These are phyloP conservation scores for Bombycilla garrulus DNA, from an alignment of 2,113 vertebrate genomes.

Conservation along the genomic window DNA sequence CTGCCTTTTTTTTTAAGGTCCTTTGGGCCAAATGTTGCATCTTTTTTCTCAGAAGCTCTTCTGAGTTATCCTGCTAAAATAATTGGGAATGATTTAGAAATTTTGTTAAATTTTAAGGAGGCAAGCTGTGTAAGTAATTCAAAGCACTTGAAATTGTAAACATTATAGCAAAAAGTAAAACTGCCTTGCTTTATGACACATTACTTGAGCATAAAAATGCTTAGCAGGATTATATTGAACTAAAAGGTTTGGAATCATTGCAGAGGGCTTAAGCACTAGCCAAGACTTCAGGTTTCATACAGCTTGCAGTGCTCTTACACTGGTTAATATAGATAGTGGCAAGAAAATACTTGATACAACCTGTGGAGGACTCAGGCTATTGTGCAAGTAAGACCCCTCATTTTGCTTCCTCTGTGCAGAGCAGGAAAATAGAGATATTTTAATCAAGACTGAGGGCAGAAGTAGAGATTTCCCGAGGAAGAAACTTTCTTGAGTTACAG, in stretches of 20 bases:
- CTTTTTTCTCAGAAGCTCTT: neutral
- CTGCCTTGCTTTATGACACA: neutral
- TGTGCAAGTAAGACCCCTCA: neutral
- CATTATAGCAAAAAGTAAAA: neutral
- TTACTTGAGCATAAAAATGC: neutral
- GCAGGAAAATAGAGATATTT: neutral
- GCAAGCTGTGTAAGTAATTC: neutral
- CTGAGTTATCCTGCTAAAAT: neutral
- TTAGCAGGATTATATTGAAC: neutral
- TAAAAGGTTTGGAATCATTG: neutral
- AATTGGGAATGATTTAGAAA: neutral
- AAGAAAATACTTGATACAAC: neutral
- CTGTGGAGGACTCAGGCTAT: neutral
- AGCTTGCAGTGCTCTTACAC: neutral
- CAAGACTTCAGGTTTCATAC: neutral
- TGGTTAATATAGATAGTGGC: neutral
- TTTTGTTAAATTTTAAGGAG: neutral
- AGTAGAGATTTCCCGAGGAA: neutral
- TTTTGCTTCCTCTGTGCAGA: neutral
- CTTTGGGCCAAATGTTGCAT: neutral
- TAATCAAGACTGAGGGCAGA: neutral
- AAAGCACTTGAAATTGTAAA: neutral
- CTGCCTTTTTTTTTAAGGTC: neutral
- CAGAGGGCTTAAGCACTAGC: neutral
- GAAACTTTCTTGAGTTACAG: neutral